Evolutionary conservation across 2,888 invertebrate genomes (phyloP).

Genomic region (Tetanocera ferruginea): DNA sequence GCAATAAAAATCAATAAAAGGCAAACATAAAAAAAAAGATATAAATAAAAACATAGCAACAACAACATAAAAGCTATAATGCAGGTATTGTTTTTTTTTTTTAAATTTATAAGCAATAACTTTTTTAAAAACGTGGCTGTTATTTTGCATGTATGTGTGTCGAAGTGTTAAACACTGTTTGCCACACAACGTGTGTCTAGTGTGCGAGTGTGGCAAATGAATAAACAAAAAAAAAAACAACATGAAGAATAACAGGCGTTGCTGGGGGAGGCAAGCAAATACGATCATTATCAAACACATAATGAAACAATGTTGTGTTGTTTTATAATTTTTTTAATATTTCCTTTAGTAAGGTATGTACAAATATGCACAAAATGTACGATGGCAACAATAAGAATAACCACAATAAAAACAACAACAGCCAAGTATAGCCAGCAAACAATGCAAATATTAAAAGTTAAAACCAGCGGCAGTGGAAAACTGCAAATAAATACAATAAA

Average conservation of each 20-base stretch:
- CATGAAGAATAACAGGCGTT: neutral
- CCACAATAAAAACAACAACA: too few relatives aligned
- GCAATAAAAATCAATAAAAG: neutral
- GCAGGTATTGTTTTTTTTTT: neutral
- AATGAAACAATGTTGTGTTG: neutral
- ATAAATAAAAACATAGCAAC: slow-evolving; percentile 6
- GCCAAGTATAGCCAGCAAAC: too few relatives aligned
- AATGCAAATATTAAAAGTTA: too few relatives aligned
- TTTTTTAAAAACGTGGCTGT: too few relatives aligned
- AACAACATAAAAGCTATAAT: slow-evolving; percentile 11
- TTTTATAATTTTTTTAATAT: too few relatives aligned
- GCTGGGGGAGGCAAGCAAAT: neutral
- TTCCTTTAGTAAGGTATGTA: too few relatives aligned
- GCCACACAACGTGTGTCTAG: neutral
- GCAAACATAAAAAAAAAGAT: slow-evolving; percentile 1
- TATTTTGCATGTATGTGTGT: too few relatives aligned
- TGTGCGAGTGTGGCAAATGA: neutral
- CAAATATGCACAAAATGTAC: too few relatives aligned
- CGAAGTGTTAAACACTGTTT: slow-evolving; percentile 39
- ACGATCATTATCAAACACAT: neutral
- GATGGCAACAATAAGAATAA: too few relatives aligned
- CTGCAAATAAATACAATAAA: too few relatives aligned
- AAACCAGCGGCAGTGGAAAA: too few relatives aligned
- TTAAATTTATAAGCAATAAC: too few relatives aligned
- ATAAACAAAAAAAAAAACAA: neutral